Evolutionary conservation across 2,888 invertebrate species (phyloP), one percentile per base, ranked within the genome.

Genomic region (Drosophila monieri): DNA sequence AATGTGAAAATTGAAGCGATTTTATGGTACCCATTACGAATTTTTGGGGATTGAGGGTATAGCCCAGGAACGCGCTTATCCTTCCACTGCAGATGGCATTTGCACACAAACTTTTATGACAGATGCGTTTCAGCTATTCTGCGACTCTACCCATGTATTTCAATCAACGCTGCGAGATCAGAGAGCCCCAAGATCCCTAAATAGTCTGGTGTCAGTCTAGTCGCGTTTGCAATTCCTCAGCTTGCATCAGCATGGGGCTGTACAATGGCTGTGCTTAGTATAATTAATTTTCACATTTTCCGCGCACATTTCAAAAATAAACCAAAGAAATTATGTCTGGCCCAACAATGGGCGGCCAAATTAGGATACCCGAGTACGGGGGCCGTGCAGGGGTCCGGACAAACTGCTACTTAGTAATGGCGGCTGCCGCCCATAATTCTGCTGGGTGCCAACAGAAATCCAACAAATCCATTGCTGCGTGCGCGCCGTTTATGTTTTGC

Each of bases 221-320:
- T 21, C 60, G 67, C 60, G 15, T 64, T 55, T 55, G 66, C 55
- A 37, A 27, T 61, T 30, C 44, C 44, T 53, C 55, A 43, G 44
- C 73, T 56, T 55, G 25, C 27, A 27, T 9, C 27, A 9, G 27
- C 27, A 27, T 27, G 27, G 27, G 27, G 27, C 23, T 9, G 32
- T 51, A 23, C 41, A 65, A 14, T 65, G 67, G 53, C 44, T 21
- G 46, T 55, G 56, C 66, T 62, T 41, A 61, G 37, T 70, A 69
- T 78, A 85, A 85, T 80, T 85, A 78, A 78, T 78, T 86, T 86
- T 69, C 55, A 58, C 73, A 85, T 78, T 85, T 70, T 35, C 25
- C 64, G 69, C 65, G 54, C 67, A 73, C 65, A 76, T 65, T 74
- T 53, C 47, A 44, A 70, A 80, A 76, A 80, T 67, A 69, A 77